Conservation (phyloP, 2,113 vertebrate species). For the Solenodon paradoxus region DNA sequence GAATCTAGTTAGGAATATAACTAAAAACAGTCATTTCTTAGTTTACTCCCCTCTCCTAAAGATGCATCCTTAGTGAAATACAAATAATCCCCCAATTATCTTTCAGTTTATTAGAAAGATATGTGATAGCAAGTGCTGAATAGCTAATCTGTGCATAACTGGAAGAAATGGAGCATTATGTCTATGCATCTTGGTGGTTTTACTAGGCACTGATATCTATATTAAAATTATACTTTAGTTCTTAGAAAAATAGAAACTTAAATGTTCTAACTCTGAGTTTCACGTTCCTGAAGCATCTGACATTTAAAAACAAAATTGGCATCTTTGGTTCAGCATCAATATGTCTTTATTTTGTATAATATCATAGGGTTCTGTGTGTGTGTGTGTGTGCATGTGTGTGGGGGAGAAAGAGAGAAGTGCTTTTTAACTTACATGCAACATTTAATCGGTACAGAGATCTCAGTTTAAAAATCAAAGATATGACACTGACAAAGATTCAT, state of each 20-base stretch:
- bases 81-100: neutral
- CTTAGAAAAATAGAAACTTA: slow-evolving; percentile 5
- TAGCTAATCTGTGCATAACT: neutral
- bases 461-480: neutral
- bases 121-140: neutral
- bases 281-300: neutral
- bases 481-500: neutral
- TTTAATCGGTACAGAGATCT: neutral
- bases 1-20: neutral
- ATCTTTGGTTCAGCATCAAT: slow-evolving; percentile 19
- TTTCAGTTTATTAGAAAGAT: neutral
- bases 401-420: neutral
- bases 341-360: neutral
- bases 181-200: neutral
- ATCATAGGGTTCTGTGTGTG: neutral
- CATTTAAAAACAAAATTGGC: slow-evolving; percentile 30
- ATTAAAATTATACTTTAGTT: neutral
- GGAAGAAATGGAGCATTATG: neutral
- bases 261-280: neutral
- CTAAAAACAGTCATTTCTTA: neutral
- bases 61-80: neutral
- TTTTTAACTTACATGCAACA: neutral
- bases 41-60: neutral
- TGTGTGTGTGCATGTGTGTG: neutral
- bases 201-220: neutral